phyloP scores from a whole-genome alignment of 2,888 invertebrate species.

The Stenichneumon culpator region DNA sequence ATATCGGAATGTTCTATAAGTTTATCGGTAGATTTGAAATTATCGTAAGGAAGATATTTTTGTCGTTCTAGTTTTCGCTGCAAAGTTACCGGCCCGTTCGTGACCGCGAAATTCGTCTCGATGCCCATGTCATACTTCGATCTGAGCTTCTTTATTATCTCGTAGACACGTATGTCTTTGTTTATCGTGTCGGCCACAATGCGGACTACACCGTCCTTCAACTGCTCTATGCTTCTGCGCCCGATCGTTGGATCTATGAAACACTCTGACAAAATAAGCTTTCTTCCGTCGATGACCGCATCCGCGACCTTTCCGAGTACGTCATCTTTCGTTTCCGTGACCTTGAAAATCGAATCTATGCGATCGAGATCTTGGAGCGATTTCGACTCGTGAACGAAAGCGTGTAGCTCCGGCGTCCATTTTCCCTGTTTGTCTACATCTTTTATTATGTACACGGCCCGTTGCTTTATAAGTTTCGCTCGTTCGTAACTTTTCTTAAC shows the following conservation, averaged over 20 bases:
- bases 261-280: slow-evolving; percentile 72
- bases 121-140: slow-evolving; percentile 67
- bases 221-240: slow-evolving; percentile 84
- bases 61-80: slow-evolving; percentile 85
- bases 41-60: slow-evolving; percentile 92
- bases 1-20: slow-evolving; percentile 92
- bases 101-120: slow-evolving; percentile 80
- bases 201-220: slow-evolving; percentile 91
- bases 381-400: slow-evolving; percentile 89
- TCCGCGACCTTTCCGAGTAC: slow-evolving; percentile 90
- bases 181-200: slow-evolving; percentile 93
- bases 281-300: slow-evolving; percentile 87
- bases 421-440: slow-evolving; percentile 89
- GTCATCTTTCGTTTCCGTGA: slow-evolving; percentile 90
- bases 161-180: slow-evolving; percentile 91
- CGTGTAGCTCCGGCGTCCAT: slow-evolving; percentile 88
- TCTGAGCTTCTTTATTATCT: slow-evolving; percentile 89
- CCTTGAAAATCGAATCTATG: slow-evolving; percentile 93
- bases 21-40: slow-evolving; percentile 89
- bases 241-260: slow-evolving; percentile 86
- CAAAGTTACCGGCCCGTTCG: slow-evolving; percentile 56
- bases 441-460: slow-evolving; percentile 89
- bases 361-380: slow-evolving; percentile 92
- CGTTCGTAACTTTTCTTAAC: slow-evolving; percentile 91
- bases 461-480: slow-evolving; percentile 89